Conservation (phyloP, 1,140 invertebrate species). For the Ceratina australensis region DNA sequence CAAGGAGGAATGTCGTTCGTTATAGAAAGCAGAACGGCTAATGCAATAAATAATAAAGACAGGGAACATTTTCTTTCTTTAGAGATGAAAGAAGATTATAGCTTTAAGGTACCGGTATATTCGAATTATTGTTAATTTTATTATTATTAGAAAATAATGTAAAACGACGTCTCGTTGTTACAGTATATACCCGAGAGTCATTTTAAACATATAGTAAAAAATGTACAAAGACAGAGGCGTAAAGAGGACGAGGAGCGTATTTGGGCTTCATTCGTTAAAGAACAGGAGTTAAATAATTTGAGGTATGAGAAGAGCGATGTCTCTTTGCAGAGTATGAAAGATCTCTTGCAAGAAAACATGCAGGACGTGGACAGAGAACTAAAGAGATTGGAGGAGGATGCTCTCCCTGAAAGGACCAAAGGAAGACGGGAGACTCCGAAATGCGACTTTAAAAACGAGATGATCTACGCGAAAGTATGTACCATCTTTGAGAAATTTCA, state of each 20-base stretch:
- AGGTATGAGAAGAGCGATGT: slow-evolving; percentile 12
- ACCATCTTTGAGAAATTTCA: slow-evolving; percentile 1
- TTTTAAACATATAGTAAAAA: slow-evolving; percentile 73
- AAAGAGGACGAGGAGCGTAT: slow-evolving; percentile 69
- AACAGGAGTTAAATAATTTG: slow-evolving; percentile 58
- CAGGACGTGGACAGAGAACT: slow-evolving; percentile 65
- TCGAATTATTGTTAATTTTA: neutral
- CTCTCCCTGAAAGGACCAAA: slow-evolving; percentile 55
- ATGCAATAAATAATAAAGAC: slow-evolving; percentile 65
- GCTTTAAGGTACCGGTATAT: slow-evolving; percentile 72
- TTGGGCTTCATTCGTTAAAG: slow-evolving; percentile 69
- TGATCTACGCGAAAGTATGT: slow-evolving; percentile 24
- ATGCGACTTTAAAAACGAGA: slow-evolving; percentile 18
- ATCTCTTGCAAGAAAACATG: slow-evolving; percentile 55
- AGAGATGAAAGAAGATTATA: slow-evolving; percentile 69
- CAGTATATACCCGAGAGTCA: slow-evolving; percentile 73
- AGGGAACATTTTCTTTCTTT: slow-evolving; percentile 58
- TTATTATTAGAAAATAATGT: no score
- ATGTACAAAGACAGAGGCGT: slow-evolving; percentile 67
- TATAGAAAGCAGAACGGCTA: slow-evolving; percentile 47
- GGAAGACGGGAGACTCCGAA: slow-evolving; percentile 15
- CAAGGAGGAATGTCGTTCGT: slow-evolving; percentile 62
- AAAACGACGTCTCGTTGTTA: slow-evolving; percentile 23
- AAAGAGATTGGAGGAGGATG: slow-evolving; percentile 63
- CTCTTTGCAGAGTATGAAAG: slow-evolving; percentile 44